Base-by-base conservation (phyloP, 2,113 vertebrate species). In the Ranitomeya variabilis region DNA sequence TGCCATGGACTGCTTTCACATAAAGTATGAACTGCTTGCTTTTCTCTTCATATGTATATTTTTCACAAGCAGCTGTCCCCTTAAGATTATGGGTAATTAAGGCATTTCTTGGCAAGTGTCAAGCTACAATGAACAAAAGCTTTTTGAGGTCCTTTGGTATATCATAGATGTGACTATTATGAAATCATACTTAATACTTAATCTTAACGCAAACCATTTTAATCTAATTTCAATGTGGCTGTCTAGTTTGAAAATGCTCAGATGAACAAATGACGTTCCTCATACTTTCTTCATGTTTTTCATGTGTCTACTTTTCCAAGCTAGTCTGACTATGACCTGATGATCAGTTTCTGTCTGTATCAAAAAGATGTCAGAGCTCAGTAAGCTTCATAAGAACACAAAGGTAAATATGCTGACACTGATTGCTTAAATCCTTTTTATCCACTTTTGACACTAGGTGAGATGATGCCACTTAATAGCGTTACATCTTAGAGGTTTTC, bases 391-490 rank as follows among this genome's bases (percentile, higher is more conserved):
- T 37, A 52, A 74, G 67, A 74, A 54, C 59, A 85, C 51, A 71
- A 85, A 85, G 67, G 66, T 85, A 73, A 85, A 85, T 73, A 73
- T 85, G 83, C 83, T 85, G 66, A 74, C 51, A 85, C 67, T 85
- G 67, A 73, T 85, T 85, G 67, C 23, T 59, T 16, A 54, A 85
- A 73, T 85, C 52, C 51, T 37, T 73, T 71, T 74, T 52, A 57
- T 74, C 52, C 67, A 15, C 67, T 85, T 85, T 57, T 85, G 83
- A 85, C 83, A 85, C 66, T 18, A 85, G 83, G 66, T 74, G n/a
- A 57, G 23, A 55, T 84, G 67, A 74, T 73, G 26, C 51, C 59
- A 59, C 54, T 74, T 85, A 85, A 67, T 73, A 85, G 67, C 52
- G 73, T 85, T 74, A 85, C 23, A 19, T 71, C 52, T 57, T 37